These are phyloP conservation scores for Eustalomyia histrio DNA, from an alignment of 2,888 invertebrate species.

Conservation along the genomic window DNA sequence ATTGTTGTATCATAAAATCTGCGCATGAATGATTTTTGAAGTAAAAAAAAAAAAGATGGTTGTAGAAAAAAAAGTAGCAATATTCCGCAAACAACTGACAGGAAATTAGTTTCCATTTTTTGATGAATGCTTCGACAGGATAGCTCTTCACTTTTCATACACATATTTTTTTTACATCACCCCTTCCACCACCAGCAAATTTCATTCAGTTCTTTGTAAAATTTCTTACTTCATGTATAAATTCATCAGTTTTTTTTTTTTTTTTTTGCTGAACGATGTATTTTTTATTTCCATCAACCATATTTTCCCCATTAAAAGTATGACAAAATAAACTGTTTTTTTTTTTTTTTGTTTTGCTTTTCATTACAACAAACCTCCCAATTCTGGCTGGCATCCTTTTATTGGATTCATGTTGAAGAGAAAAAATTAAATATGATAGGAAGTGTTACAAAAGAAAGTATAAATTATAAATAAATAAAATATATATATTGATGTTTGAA, in stretches of 20 bases:
- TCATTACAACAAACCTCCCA: conserved; percentile 21
- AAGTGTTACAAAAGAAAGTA: conserved; percentile 50
- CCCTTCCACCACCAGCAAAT: not conserved
- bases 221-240: conserved; percentile 46
- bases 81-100: conserved; percentile 76
- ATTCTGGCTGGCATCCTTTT: conserved; percentile 30
- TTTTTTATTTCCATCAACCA: conserved; percentile 48
- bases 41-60: conserved; percentile 69
- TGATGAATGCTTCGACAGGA: conserved; percentile 79
- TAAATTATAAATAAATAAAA: conserved; percentile 59
- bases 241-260: conserved; percentile 47
- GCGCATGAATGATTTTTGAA: conserved; percentile 67
- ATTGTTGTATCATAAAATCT: conserved; percentile 62
- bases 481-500: conserved; percentile 19
- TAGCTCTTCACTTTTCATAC: conserved; percentile 66
- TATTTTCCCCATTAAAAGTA: conserved; percentile 57
- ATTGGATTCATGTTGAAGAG: conserved; percentile 21
- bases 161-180: conserved; percentile 12
- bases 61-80: conserved; percentile 57
- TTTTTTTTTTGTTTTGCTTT: conserved; percentile 21
- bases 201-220: conserved; percentile 7
- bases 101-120: conserved; percentile 79
- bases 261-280: too few species aligned
- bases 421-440: conserved; percentile 34
- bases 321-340: conserved; percentile 45